Percentiles rank a stretch among this genome's conserved stretches.
Conservation (phyloP, 2,888 invertebrate genomes). For the Nymphalis c-album region DNA sequence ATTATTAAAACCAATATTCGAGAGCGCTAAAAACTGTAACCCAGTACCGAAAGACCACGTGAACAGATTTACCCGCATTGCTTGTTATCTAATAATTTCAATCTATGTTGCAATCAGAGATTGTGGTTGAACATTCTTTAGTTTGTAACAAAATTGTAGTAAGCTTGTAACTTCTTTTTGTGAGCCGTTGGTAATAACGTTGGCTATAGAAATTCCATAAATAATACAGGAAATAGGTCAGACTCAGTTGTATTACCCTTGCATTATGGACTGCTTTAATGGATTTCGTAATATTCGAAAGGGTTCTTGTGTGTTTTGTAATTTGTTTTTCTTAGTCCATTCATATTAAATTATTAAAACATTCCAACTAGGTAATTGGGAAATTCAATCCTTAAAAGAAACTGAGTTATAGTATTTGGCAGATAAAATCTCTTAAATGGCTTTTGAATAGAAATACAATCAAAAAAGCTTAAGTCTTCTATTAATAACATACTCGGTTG, state of each 20-base stretch:
- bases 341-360: background rate
- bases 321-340: background rate
- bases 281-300: conserved; percentile 7
- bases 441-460: too few relatives aligned
- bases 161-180: conserved; percentile 19
- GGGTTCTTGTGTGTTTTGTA: background rate
- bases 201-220: conserved; percentile 5
- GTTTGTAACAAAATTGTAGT: conserved; percentile 31
- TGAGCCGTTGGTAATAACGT: conserved; percentile 3
- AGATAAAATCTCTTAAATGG: too few relatives aligned
- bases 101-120: conserved; percentile 16
- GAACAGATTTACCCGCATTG: background rate
- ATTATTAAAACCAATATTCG: background rate
- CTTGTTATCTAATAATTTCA: conserved; percentile 9
- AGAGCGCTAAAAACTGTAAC: background rate
- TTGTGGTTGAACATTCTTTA: conserved; percentile 30
- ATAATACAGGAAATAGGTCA: conserved; percentile 12
- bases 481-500: too few relatives aligned
- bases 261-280: background rate
- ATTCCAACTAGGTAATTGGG: too few relatives aligned
- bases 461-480: too few relatives aligned
- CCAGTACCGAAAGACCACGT: background rate
- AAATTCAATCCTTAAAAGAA: too few relatives aligned
- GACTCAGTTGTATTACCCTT: background rate
- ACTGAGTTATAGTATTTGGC: too few relatives aligned